These are phyloP conservation scores for Anodontia alba DNA, from an alignment of 2,888 invertebrate genomes.

Conservation along the genomic window DNA sequence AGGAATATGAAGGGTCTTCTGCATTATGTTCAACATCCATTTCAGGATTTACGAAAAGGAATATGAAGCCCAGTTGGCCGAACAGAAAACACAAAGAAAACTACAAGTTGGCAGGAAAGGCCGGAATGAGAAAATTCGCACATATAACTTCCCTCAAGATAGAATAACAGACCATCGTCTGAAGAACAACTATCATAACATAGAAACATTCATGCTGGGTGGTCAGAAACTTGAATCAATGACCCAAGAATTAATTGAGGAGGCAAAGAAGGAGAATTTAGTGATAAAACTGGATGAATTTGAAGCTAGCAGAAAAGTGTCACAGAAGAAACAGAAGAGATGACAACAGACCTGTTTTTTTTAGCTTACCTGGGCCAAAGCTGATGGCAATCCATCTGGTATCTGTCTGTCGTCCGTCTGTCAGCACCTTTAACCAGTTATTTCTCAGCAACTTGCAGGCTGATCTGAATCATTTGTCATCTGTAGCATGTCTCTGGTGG, in stretches of 20 bases:
- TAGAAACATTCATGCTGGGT: constrained; percentile 91
- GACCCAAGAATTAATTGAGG: constrained; percentile 54
- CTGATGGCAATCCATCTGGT: too few species aligned
- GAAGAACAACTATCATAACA: constrained; percentile 89
- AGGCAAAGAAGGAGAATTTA: constrained; percentile 58
- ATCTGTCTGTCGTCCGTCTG: too few species aligned
- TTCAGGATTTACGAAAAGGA: constrained; percentile 89
- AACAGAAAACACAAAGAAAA: constrained; percentile 76
- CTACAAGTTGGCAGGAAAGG: constrained; percentile 79
- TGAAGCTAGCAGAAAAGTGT: constrained; percentile 24
- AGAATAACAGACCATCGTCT: constrained; percentile 97
- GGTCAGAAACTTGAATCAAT: constrained; percentile 73
- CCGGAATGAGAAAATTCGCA: constrained; percentile 97
- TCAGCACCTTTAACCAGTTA: too few species aligned
- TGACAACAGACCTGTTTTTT: too few species aligned
- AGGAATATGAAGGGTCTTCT: constrained; percentile 88
- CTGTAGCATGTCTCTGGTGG: too few species aligned
- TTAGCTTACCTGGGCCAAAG: too few species aligned
- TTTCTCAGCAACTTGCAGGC: too few species aligned
- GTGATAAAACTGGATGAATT: constrained; percentile 63
- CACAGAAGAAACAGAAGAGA: not conserved
- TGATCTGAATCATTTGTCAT: too few species aligned
- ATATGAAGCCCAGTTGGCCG: constrained; percentile 87
- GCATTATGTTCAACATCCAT: too few species aligned
- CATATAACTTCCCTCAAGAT: constrained; percentile 98